Conservation (phyloP, 2,113 vertebrate species). For the Hylia prasina region DNA sequence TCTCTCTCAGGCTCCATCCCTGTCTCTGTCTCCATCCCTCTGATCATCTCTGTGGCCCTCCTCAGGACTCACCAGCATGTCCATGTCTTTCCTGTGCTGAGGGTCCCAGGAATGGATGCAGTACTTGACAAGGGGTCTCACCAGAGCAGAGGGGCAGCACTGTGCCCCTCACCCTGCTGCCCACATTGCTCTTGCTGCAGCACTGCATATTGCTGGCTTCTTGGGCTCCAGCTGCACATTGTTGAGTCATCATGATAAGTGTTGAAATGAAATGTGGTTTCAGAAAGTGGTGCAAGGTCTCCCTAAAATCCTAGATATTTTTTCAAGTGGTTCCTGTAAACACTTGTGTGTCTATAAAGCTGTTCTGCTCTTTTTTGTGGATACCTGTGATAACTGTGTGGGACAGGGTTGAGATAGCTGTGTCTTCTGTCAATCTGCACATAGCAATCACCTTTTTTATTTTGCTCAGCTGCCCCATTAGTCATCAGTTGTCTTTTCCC, state of each 20-base stretch:
- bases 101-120: background rate
- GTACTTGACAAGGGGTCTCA: accelerated
- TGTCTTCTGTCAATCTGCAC: background rate
- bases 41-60: background rate
- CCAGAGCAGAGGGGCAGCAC: background rate
- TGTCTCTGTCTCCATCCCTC: background rate
- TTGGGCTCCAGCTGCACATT: background rate
- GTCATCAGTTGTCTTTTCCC: background rate
- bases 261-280: background rate
- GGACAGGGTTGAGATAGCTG: background rate
- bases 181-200: background rate
- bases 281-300: background rate
- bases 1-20: background rate
- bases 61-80: background rate
- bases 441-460: background rate
- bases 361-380: background rate
- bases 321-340: background rate
- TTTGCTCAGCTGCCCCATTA: background rate
- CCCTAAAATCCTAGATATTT: background rate
- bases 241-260: background rate
- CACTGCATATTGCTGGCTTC: background rate
- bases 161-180: background rate
- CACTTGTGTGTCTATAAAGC: background rate
- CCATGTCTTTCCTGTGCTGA: background rate
- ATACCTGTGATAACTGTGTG: background rate